Base-by-base conservation (phyloP, 1,140 invertebrate genomes). In the Tetranychus cinnabarinus region DNA sequence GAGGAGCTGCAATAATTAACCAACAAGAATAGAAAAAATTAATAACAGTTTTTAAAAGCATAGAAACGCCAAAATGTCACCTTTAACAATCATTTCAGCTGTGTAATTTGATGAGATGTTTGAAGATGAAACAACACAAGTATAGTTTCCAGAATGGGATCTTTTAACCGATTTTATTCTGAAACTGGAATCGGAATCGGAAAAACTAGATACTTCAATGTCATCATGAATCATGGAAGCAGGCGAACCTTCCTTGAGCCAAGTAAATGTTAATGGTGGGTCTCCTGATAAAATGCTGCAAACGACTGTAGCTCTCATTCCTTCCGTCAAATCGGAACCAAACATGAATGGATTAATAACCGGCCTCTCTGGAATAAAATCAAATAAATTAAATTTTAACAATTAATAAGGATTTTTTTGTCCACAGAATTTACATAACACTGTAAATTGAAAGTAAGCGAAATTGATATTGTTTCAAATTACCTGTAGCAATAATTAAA, bases 111-210 rank as follows among this genome's bases (percentile, higher is more conserved):
- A 62, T 37, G 58, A 31, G 23, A 73, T 75, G 39, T 71, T 73
- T 13, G 64, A 57, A 67, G 77, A 78, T 55, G 64, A 65, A 3
- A 80, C 78, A 63, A 75, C 73, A 69, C 83, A 85, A 46, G 79
- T 80, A 68, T 84, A 85, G 71, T 81, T 81, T 61, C 84, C 84
- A 67, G 77, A 77, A 70, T 89, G 85, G 1, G 63, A 50, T 35
- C 65, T 54, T 4, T 61, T 58, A 0, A 66, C 63, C 8, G 50
- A 59, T 12, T 61, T 54, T 5, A 66, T 62, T 31, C 61, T 58
- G 33, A 66, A 61, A 15, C 64, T 63, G 13, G 60, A 62, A 1
- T 64, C 59, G 39, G 64, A 66, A 31, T 66, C 65, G 10, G 63
- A 61, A 8, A 65, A 36, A 59, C 48, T 61, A 36, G 60, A 58